Base-by-base conservation (phyloP, 2,113 vertebrate species). In the Fregata magnificens region DNA sequence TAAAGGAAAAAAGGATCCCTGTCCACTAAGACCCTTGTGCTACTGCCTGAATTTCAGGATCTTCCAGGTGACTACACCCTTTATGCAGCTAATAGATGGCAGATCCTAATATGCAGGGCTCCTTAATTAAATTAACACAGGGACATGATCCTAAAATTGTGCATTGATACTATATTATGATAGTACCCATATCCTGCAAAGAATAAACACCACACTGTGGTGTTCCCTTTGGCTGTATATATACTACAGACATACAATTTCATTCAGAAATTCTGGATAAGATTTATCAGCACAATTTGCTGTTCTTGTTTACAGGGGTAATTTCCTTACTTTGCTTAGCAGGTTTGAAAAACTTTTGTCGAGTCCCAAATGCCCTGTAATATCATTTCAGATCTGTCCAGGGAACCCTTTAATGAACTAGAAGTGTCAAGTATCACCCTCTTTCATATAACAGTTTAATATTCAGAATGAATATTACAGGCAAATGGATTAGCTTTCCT, bases 401-500 rank as follows among this genome's bases (percentile, higher is more conserved):
- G 74, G 74, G 86, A 96, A 93, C 72, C 49, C 69, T 87, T 86
- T 93, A 95, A 90, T 90, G 74, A 93, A 83, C 40, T 86, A 55
- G 36, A 91, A 81, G 58, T 81, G 79, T 92, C 49, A 86, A 86
- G 42, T 87, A 96, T 58, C 67, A 79, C 31, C 25, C 32, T 49
- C 50, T 94, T 96, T 90, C 86, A 86, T 92, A 40, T 59, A 86
- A 62, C 47, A 62, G 45, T 90, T 96, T 96, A 95, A 96, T 91
- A 97, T 93, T 97, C 88, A 76, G 63, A 87, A 83, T 88, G 90
- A 95, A 77, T 93, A 88, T 82, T 94, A 88, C 93, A 88, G 61
- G 61, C 79, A 96, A 95, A 88, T 82, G 88, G 87, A 94, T 97
- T 97, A 91, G 40, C 67, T 95, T 96, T 86, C 56, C 72, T 94